Conservation (phyloP, 2,113 vertebrate species). For the Aegypius monachus region DNA sequence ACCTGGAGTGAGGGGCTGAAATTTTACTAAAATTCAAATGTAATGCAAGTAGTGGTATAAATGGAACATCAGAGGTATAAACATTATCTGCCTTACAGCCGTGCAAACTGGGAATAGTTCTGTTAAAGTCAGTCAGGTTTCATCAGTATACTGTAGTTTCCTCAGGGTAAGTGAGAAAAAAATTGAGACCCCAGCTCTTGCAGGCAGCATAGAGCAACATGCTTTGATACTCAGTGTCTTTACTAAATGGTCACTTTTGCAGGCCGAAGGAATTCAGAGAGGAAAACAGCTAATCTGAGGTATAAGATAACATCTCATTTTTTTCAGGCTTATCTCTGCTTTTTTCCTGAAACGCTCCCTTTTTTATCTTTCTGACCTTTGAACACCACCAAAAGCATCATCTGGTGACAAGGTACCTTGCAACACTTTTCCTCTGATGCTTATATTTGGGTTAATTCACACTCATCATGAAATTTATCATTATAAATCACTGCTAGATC, state of each 20-base stretch:
- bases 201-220: background rate
- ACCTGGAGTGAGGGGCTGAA: background rate
- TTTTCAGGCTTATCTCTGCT: background rate
- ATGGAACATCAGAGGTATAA: background rate
- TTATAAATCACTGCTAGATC: background rate
- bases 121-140: background rate
- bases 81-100: background rate
- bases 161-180: background rate
- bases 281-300: background rate
- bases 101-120: background rate
- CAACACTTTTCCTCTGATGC: background rate
- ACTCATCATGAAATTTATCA: background rate
- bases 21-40: background rate
- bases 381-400: background rate
- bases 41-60: background rate
- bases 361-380: slow-evolving; percentile 21
- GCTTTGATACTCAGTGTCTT: background rate
- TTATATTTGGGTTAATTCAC: background rate
- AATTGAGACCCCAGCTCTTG: background rate
- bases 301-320: background rate
- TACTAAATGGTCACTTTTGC: background rate
- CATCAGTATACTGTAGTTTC: background rate
- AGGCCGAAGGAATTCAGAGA: background rate
- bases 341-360: background rate
- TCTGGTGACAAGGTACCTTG: background rate